Evolutionary conservation across 1,140 invertebrate genomes (phyloP).

Genomic region (Archegozetes longisetosus): DNA sequence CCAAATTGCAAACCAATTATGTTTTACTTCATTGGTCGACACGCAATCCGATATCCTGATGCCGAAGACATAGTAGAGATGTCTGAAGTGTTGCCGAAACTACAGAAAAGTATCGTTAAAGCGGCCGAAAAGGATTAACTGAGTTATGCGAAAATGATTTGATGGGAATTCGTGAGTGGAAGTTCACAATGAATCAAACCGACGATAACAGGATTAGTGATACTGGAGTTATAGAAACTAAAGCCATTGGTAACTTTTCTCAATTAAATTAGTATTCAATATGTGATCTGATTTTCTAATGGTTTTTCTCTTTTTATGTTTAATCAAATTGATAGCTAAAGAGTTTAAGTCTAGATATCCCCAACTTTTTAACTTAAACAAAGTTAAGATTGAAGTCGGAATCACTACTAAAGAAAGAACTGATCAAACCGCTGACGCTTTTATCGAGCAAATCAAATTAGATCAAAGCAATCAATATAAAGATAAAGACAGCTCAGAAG

Average conservation of each 20-base stretch:
- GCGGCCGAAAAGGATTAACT: neutral
- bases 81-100: neutral
- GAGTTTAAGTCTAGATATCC: conserved; percentile 14
- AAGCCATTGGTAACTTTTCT: conserved; percentile 12
- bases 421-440: conserved; percentile 19
- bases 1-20: conserved; percentile 13
- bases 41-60: conserved; percentile 22
- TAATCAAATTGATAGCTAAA: conserved; percentile 11
- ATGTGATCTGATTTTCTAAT: neutral
- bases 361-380: conserved; percentile 5
- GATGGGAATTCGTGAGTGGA: neutral
- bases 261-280: neutral
- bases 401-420: conserved; percentile 19
- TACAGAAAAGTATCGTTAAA: conserved; percentile 14
- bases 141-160: neutral
- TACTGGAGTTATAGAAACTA: conserved; percentile 14
- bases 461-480: neutral
- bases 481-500: neutral
- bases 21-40: conserved; percentile 20
- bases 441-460: conserved; percentile 4
- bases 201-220: conserved; percentile 17
- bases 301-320: neutral
- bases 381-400: conserved; percentile 16
- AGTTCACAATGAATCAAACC: neutral
- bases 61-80: conserved; percentile 16